phyloP scores from a whole-genome alignment of 2,888 invertebrate species.

The Peribatodes rhomboidaria region DNA sequence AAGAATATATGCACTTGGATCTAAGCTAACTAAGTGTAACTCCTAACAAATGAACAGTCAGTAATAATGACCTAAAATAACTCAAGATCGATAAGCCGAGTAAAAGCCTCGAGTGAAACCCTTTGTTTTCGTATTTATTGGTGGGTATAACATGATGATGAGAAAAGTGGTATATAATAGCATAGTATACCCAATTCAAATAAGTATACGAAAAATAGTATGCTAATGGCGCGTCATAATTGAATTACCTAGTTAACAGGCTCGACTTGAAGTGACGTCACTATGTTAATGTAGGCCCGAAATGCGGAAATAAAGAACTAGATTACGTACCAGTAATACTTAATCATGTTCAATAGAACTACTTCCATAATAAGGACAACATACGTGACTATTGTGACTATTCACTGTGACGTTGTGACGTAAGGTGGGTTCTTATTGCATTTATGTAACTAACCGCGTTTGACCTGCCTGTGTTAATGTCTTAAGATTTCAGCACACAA shows the following conservation, averaged over 20 bases:
- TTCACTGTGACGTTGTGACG: slow-evolving; percentile 30
- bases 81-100: not conserved
- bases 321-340: not conserved
- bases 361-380: not conserved
- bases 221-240: slow-evolving; percentile 1
- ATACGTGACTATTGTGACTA: slow-evolving; percentile 9
- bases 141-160: not conserved
- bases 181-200: not conserved
- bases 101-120: not conserved
- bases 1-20: not conserved
- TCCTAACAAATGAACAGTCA: not conserved
- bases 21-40: too few species aligned
- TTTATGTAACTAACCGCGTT: slow-evolving; percentile 17
- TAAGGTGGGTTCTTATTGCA: not conserved
- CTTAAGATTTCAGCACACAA: slow-evolving; percentile 29
- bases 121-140: slow-evolving; percentile 14
- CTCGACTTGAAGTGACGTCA: slow-evolving; percentile 13
- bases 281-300: slow-evolving; percentile 28
- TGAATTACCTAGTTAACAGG: slow-evolving; percentile 13
- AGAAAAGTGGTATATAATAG: too few species aligned
- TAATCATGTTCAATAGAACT: too few species aligned
- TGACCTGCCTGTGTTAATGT: not conserved
- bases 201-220: not conserved
- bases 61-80: not conserved
- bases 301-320: slow-evolving; percentile 32